Conservation (phyloP, 2,797 vertebrate genomes). For the Acrossocheilus fasciatus region DNA sequence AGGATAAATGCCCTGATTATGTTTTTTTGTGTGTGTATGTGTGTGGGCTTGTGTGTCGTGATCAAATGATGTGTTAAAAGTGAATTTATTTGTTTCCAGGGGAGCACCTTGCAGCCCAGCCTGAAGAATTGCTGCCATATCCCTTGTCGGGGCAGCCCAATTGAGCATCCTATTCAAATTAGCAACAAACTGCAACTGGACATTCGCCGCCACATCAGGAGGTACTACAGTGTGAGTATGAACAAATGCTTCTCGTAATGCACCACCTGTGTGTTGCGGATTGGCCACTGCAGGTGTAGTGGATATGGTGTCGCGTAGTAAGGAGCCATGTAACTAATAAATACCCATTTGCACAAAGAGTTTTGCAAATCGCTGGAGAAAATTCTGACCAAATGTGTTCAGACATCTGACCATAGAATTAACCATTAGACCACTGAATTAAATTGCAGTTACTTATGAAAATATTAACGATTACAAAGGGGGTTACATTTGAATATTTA, state of each 20-base stretch:
- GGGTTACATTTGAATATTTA: no score
- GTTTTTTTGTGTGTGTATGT: background rate
- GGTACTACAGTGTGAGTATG: constrained; percentile 79
- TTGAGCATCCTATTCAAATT: constrained; percentile 79
- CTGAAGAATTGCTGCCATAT: constrained; percentile 88
- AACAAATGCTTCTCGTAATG: background rate
- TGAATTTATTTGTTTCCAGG: constrained; percentile 74
- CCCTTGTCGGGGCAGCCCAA: constrained; percentile 80
- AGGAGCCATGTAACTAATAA: background rate
- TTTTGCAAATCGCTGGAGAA: background rate
- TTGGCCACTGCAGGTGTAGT: background rate
- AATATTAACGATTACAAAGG: no score
- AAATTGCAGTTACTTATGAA: no score
- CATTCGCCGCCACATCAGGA: constrained; percentile 87
- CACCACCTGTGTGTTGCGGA: background rate
- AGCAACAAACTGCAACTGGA: constrained; percentile 91
- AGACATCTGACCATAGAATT: background rate
- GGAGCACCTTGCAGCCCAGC: constrained; percentile 83
- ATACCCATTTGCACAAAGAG: background rate
- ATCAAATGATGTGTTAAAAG: constrained; percentile 25
- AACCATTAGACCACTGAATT: no score
- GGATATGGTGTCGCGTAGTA: background rate
- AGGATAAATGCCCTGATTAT: constrained; percentile 43
- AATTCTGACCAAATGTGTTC: background rate
- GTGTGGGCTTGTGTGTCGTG: background rate